Evolutionary conservation across 2,888 invertebrate species (phyloP), one percentile per base, ranked within the genome.

Genomic region (Strigamia maritima): DNA sequence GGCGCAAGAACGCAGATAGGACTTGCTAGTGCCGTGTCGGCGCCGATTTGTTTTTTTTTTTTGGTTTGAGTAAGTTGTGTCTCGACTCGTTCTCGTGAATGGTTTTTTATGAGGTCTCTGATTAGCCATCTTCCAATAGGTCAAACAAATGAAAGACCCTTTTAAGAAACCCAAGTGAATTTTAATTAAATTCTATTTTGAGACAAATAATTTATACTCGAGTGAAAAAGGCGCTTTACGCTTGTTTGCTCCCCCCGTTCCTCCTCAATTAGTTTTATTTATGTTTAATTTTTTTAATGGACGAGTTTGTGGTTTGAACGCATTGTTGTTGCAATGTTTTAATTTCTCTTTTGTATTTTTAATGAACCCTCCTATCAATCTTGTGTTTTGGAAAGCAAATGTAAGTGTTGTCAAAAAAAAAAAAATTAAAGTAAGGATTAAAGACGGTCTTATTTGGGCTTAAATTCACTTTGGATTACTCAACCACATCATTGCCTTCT

Each of bases 71-170:
- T 70, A 28, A 70, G 70, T 70, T 28, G 26, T 70, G 28, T 28
- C 28, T 70, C 70, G 70, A 28, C 70, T 26, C 26, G 14, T 70
- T 3, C 28, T 70, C 28, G 28, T 1, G n/a, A 24, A 65, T 12
- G 70, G 12, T 70, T 70, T 70, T 70, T 70, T 70, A 70, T 70
- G 70, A 70, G 70, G 28, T 70, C 7, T 28, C 70, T 70, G 70
- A 70, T 70, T 70, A 70, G 70, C 70, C n/a, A 70, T 70, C 70
- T 70, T 70, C 26, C 70, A 70, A 26, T 70, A 70, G 70, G 70
- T 70, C 70, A 70, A 70, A 70, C 70, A 70, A 70, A 70, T 70
- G 54, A 70, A 70, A 70, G 70, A 26, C 28, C 70, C 24, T 70
- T 70, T 70, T 26, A 28, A 14, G 2, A 12, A 28, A 14, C 60